Evolutionary conservation across 2,888 invertebrate genomes (phyloP).

Genomic region (Apodemia zela): DNA sequence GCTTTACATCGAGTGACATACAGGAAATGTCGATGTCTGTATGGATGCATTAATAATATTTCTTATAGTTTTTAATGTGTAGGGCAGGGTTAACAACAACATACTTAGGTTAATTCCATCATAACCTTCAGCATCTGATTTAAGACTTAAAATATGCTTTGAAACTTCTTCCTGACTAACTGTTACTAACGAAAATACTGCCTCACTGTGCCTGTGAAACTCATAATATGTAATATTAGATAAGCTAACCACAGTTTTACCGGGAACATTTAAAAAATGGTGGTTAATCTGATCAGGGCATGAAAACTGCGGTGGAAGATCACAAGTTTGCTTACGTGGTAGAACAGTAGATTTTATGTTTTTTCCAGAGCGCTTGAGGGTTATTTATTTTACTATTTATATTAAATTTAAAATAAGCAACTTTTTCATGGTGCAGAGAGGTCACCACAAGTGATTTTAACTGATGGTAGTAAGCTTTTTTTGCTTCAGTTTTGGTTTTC

Average conservation of each 20-base stretch:
- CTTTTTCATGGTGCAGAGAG: too few species aligned
- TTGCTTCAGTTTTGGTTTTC: too few species aligned
- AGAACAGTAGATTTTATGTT: not conserved
- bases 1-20: too few species aligned
- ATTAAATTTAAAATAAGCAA: too few species aligned
- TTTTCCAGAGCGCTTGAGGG: too few species aligned
- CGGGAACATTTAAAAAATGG: not conserved
- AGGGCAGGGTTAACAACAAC: slow-evolving; percentile 18
- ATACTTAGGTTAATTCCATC: slow-evolving; percentile 23
- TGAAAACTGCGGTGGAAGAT: not conserved
- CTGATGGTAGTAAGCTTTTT: too few species aligned
- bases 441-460: too few species aligned
- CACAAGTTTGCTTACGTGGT: not conserved
- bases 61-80: slow-evolving; percentile 9
- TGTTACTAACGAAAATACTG: too few species aligned
- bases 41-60: slow-evolving; percentile 23
- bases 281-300: not conserved
- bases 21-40: slow-evolving; percentile 12
- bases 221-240: too few species aligned
- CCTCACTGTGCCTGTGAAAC: too few species aligned
- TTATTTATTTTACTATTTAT: too few species aligned
- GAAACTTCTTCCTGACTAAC: too few species aligned
- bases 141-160: not conserved
- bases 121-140: slow-evolving; percentile 23
- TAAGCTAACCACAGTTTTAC: not conserved